These are phyloP conservation scores for Chaitophorus viminalis DNA, from an alignment of 2,888 invertebrate species.

Conservation along the genomic window DNA sequence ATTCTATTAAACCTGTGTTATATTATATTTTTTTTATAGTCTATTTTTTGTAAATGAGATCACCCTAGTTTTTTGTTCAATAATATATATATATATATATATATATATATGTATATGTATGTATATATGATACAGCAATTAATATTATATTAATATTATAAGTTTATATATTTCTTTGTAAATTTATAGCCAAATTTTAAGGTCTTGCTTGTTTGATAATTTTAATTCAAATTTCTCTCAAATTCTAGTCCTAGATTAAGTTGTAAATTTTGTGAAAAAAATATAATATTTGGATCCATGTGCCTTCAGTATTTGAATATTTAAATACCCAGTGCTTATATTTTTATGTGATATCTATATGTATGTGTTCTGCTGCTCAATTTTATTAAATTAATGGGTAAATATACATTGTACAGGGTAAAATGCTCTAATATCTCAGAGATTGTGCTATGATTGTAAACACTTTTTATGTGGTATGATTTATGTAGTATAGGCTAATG, in stretches of 20 bases:
- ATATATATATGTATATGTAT: no score
- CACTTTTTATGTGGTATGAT: not conserved
- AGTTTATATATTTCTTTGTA: not conserved
- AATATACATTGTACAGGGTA: constrained; percentile 49
- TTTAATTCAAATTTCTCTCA: constrained; percentile 27
- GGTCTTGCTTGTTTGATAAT: constrained; percentile 6
- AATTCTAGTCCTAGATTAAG: constrained; percentile 61
- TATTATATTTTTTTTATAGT: no score
- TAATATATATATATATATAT: no score
- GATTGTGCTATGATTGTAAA: not conserved
- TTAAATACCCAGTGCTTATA: not conserved
- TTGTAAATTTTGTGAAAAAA: constrained; percentile 31
- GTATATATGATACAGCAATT: no score
- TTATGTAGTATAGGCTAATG: not conserved
- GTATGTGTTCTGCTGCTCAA: constrained; percentile 27
- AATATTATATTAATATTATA: no score
- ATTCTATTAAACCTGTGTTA: no score
- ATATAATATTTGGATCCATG: not conserved
- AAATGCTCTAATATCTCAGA: not conserved
- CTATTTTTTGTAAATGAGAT: not conserved
- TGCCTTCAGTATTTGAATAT: constrained; percentile 59
- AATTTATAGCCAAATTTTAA: constrained; percentile 5
- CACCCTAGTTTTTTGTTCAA: not conserved
- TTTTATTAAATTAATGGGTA: constrained; percentile 18
- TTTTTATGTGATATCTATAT: constrained; percentile 1